Evolutionary conservation across 2,113 vertebrate genomes (phyloP), one percentile per base, ranked within the genome.

Genomic region (Cyprinus carpio): DNA sequence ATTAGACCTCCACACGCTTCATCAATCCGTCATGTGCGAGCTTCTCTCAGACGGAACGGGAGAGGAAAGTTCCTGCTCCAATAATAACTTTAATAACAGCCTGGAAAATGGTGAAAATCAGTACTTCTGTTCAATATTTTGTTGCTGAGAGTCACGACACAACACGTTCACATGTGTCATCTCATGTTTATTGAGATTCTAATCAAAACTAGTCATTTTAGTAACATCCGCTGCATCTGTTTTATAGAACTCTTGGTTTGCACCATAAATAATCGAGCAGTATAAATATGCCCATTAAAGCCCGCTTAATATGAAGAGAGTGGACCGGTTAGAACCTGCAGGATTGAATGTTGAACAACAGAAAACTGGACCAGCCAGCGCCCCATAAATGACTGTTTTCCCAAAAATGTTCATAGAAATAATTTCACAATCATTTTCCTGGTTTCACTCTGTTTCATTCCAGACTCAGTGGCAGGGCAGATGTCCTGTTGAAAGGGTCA

Each of bases 221-320:
- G 40, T 29, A 51, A 58, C 54, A 51, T 13, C 87, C 46, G 13
- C 46, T 18, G 51, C 13, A 15, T 84, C 46, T 43, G 34, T 90
- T n/a, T n/a, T n/a, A n/a, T 27, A 90, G 77, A 87, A 87, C 90
- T 87, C 92, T n/a, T 43, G 34, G 51, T 91, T 91, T 65, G 92
- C 89, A 93, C 23, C 46, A 67, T 72, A 75, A 83, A 95, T 95
- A 94, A 95, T 4, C 7, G 4, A 10, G 58, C 18, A 20, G 51
- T 56, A 2, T 29, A 40, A 8, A 40, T 37, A 34, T 27, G 31
- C 31, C 4, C 49, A 51, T 16, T 51, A 16, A 16, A 51, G 49
- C 49, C 49, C 34, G 65, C 6, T 18, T 1, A 4, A 69, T 69
- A 69, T 69, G 8, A 69, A 31, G 8, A 34, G 23, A 40, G 15